Evolutionary conservation across 2,888 invertebrate species (phyloP).

Genomic region (Dugesia japonica): DNA sequence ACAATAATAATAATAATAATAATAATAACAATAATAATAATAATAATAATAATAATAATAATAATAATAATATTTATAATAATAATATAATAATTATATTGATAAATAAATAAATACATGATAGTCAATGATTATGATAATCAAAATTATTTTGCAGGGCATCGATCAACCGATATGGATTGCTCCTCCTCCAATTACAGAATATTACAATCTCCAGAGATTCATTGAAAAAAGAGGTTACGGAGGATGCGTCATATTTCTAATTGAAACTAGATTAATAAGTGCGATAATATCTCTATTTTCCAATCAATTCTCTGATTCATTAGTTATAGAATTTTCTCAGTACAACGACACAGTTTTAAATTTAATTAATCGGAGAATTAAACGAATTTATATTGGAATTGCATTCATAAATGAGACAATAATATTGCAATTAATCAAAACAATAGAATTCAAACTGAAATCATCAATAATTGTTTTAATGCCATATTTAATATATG

Average conservation of each 20-base stretch:
- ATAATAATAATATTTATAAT: no score
- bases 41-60: no score
- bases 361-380: neutral
- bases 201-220: neutral
- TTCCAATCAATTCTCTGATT: neutral
- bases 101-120: no score
- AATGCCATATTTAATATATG: neutral
- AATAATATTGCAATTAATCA: neutral
- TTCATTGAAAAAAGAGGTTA: neutral
- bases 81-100: no score
- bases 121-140: no score
- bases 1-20: no score
- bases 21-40: no score
- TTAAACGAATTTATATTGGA: neutral
- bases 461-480: neutral
- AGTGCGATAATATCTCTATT: neutral
- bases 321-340: neutral
- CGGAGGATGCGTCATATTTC: neutral
- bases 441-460: neutral
- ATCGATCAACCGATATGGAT: neutral
- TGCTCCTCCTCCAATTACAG: neutral
- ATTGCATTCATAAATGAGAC: neutral
- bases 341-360: neutral
- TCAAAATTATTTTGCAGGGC: neutral
- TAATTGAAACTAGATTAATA: neutral